Percentiles rank a stretch among this genome's conserved stretches.
phyloP scores from a whole-genome alignment of 2,888 invertebrate genomes.

The Thera obeliscata region DNA sequence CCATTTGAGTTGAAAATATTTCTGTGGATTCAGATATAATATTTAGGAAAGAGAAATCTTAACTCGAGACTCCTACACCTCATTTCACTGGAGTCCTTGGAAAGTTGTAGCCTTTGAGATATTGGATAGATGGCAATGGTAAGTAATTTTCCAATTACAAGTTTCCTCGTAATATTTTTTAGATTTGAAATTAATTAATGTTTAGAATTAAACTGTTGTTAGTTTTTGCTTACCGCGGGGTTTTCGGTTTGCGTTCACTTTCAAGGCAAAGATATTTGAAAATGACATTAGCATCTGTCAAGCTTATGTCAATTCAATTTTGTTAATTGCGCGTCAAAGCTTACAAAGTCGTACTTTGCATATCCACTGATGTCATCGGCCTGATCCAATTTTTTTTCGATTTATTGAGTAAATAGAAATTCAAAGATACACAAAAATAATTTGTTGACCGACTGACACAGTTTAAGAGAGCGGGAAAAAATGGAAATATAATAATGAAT shows the following conservation, averaged over 20 bases:
- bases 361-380: too few relatives aligned
- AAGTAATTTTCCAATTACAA: not conserved
- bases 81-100: not conserved
- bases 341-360: too few relatives aligned
- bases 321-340: too few relatives aligned
- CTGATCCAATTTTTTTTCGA: too few relatives aligned
- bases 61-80: conserved; percentile 1
- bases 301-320: too few relatives aligned
- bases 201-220: too few relatives aligned
- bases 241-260: too few relatives aligned
- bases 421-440: not conserved
- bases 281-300: too few relatives aligned
- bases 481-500: conserved; percentile 6
- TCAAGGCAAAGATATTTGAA: too few relatives aligned
- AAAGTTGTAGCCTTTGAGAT: not conserved
- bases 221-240: too few relatives aligned
- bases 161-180: not conserved
- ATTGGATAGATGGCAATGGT: not conserved
- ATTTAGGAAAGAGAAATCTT: conserved; percentile 3
- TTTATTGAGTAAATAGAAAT: not conserved
- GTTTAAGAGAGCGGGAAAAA: not conserved
- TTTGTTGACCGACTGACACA: conserved; percentile 5
- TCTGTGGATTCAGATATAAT: not conserved
- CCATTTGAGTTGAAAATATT: conserved; percentile 2
- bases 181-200: too few relatives aligned